Evolutionary conservation across 2,888 invertebrate species (phyloP).

Genomic region (Crocallis elinguaria): DNA sequence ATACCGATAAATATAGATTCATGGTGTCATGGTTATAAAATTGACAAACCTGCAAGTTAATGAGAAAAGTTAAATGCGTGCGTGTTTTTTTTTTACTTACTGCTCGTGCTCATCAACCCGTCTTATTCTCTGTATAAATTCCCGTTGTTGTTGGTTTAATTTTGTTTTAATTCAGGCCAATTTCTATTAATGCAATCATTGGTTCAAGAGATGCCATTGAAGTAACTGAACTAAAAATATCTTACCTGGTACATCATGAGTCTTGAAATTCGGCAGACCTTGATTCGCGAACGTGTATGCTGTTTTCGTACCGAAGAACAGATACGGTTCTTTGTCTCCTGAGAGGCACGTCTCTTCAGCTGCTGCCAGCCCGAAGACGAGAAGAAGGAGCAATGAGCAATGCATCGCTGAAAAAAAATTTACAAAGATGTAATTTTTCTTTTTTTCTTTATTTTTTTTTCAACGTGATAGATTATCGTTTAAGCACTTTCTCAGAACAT

Average conservation of each 20-base stretch:
- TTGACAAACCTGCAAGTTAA: neutral
- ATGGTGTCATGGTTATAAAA: conserved; percentile 31
- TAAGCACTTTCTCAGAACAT: no score
- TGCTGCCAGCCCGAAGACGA: conserved; percentile 46
- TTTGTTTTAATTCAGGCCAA: no score
- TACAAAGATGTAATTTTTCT: neutral
- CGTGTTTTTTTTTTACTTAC: no score
- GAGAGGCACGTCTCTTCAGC: conserved; percentile 86
- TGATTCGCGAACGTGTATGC: conserved; percentile 88
- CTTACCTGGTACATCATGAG: conserved; percentile 88
- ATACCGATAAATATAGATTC: conserved; percentile 38
- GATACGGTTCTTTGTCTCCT: conserved; percentile 86
- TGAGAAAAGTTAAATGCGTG: no score
- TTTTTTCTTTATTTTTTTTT: no score
- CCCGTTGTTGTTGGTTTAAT: no score
- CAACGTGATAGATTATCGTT: no score
- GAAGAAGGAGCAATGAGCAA: conserved; percentile 48
- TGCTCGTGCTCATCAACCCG: no score
- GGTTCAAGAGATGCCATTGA: no score
- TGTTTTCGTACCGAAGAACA: conserved; percentile 90
- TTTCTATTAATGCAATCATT: no score
- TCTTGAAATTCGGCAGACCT: conserved; percentile 82
- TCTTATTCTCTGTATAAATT: no score
- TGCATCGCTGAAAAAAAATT: conserved; percentile 40
- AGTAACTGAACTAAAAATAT: neutral